Percentiles rank a stretch among this genome's conserved stretches.
Conservation (phyloP, 2,797 vertebrate genomes). For the Pseudotriccus pelzelni region DNA sequence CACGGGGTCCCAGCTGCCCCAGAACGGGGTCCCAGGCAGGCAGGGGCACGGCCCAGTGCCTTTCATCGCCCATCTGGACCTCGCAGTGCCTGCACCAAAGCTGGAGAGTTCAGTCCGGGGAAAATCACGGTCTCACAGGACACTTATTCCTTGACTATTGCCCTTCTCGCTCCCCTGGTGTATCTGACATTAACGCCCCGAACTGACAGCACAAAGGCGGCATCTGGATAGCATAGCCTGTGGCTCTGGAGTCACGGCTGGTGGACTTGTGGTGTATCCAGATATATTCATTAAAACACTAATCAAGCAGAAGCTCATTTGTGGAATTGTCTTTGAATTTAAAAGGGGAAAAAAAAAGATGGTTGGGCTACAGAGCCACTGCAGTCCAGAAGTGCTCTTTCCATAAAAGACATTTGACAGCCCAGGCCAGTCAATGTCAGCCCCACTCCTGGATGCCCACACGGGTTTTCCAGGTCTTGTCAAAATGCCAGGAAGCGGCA, state of each 20-base stretch:
- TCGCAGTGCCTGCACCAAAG: background rate
- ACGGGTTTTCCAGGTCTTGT: background rate
- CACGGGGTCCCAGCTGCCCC: background rate
- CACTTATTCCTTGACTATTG: constrained; percentile 53
- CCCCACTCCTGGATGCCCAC: background rate
- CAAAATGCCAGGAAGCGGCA: background rate
- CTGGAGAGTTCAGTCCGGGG: background rate
- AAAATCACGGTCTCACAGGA: constrained; percentile 5
- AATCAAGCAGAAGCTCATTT: constrained; percentile 63
- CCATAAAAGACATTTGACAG: background rate
- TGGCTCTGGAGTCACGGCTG: constrained; percentile 71
- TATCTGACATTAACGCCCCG: constrained; percentile 47
- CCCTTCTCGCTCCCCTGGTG: constrained; percentile 38
- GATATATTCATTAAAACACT: constrained; percentile 74
- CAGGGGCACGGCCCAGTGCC: background rate
- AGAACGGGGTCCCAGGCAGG: background rate
- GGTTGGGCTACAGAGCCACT: background rate
- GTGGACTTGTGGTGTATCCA: constrained; percentile 69
- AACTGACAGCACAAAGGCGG: constrained; percentile 59
- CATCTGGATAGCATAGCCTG: constrained; percentile 48
- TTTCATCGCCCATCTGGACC: constrained; percentile 45
- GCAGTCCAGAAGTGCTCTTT: background rate
- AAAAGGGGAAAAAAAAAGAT: constrained; percentile 19
- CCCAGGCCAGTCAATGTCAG: background rate
- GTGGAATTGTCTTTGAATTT: constrained; percentile 58